These are phyloP conservation scores for Callyntrura sp. DNA, from an alignment of 2,888 invertebrate species.

Conservation along the genomic window DNA sequence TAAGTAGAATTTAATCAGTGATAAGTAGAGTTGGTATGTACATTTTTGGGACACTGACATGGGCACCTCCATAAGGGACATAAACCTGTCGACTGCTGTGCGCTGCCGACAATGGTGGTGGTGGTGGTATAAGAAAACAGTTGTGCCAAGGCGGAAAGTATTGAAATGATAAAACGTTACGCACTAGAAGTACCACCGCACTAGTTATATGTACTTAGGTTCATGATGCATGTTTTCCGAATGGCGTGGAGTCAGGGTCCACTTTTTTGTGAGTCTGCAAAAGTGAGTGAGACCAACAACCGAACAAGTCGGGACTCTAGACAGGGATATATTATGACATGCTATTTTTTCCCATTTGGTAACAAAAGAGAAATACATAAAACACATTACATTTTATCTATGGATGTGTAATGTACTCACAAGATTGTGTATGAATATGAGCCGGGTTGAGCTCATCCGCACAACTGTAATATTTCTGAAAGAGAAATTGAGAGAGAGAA, in stretches of 20 bases:
- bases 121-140: conserved; percentile 6
- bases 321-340: conserved; percentile 33
- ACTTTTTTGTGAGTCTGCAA: conserved; percentile 38
- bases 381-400: not conserved
- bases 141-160: not conserved
- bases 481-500: not conserved
- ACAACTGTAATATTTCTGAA: conserved; percentile 33
- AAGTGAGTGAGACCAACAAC: conserved; percentile 30
- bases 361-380: not conserved
- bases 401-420: not conserved
- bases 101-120: not conserved
- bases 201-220: not conserved
- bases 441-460: not conserved
- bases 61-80: conserved; percentile 1
- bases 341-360: conserved; percentile 39
- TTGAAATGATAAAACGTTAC: conserved; percentile 51
- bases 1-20: conserved; percentile 48
- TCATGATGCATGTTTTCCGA: not conserved
- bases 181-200: conserved; percentile 38
- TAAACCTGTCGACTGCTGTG: conserved; percentile 2
- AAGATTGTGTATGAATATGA: conserved; percentile 33
- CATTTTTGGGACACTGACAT: conserved; percentile 16
- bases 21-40: conserved; percentile 20
- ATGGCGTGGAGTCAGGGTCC: not conserved
- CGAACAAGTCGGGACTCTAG: conserved; percentile 20